Conservation (phyloP, 2,888 invertebrate species). For the Phorcus lineatus region DNA sequence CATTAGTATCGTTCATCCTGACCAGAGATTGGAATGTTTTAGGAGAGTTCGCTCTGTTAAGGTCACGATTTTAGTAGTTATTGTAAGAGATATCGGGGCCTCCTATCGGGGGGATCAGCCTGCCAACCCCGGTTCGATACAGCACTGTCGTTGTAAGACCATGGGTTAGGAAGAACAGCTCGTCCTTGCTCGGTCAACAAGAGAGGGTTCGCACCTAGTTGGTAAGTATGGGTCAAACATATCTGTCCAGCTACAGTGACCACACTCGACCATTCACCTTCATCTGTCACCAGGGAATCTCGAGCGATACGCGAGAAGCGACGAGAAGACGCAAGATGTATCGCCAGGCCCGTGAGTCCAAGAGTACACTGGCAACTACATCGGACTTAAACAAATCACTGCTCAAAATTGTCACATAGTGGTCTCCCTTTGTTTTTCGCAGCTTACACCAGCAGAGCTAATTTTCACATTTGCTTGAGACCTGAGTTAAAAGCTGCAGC, state of each 20-base stretch:
- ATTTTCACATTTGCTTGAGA: neutral
- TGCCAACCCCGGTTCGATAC: too few relatives aligned
- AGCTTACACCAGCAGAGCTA: neutral
- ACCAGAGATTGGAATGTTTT: too few relatives aligned
- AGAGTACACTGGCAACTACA: neutral
- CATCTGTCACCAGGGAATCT: too few relatives aligned
- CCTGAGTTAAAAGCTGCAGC: neutral
- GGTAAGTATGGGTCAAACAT: neutral
- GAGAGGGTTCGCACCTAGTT: neutral
- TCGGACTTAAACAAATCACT: neutral
- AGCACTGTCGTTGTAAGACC: neutral
- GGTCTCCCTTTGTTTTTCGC: neutral
- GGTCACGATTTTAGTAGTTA: too few relatives aligned
- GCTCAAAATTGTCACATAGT: conserved; percentile 12
- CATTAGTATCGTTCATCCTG: too few relatives aligned
- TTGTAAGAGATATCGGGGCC: too few relatives aligned
- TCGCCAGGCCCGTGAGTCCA: neutral
- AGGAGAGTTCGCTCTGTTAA: too few relatives aligned
- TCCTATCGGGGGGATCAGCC: too few relatives aligned
- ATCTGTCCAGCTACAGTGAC: too few relatives aligned
- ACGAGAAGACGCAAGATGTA: too few relatives aligned
- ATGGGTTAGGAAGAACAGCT: neutral
- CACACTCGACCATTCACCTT: too few relatives aligned
- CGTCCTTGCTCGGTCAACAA: neutral
- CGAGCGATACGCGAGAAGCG: too few relatives aligned